Base-by-base conservation (phyloP, 2,797 vertebrate genomes). In the Gephyroberyx darwinii region DNA sequence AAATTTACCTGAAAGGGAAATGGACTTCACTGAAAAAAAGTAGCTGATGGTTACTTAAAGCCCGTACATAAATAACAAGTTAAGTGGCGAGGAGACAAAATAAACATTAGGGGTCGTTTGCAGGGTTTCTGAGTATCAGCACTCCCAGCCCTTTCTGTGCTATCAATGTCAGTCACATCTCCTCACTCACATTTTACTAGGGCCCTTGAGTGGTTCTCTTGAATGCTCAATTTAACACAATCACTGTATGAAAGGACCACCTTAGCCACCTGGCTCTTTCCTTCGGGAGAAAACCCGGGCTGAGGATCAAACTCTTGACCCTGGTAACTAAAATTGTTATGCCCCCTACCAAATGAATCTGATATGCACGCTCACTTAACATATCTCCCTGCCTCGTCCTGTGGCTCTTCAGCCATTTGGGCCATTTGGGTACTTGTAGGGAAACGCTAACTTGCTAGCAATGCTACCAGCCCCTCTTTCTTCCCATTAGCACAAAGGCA, bases 151-250 rank as follows among this genome's bases (percentile, higher is more conserved):
- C 69, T 94, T 94, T 93, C 93, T 64, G 57, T 58, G 77, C 79
- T 74, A 80, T 90, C 78, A 69, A 74, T 87, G 85, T 89, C 86
- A 85, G 78, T 88, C 83, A 83, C 74, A 77, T 80, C 71, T 76
- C 75, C 74, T 75, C 64, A 62, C 79, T 78, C 51, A 58, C 76
- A 80, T 83, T 90, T 90, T 82, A 91, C 81, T 63, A 57, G 64
- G 75, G 84, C 75, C 84, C 84, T 75, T 82, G 74, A 87, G 86
- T 77, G 85, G 55, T 83, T 83, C 77, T 76, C 75, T 83, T 88
- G 71, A 90, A 91, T 86, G 90, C 90, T 93, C 90, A 89, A 92
- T 93, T 93, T 90, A 93, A 84, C 77, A 84, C 87, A 92, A 92
- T 91, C 87, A 87, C 48, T 19, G 58, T 78, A 83, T 78, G 80